These are phyloP conservation scores for Propithecus deckenii DNA, from an alignment of 2,797 vertebrate species.

Conservation along the genomic window DNA sequence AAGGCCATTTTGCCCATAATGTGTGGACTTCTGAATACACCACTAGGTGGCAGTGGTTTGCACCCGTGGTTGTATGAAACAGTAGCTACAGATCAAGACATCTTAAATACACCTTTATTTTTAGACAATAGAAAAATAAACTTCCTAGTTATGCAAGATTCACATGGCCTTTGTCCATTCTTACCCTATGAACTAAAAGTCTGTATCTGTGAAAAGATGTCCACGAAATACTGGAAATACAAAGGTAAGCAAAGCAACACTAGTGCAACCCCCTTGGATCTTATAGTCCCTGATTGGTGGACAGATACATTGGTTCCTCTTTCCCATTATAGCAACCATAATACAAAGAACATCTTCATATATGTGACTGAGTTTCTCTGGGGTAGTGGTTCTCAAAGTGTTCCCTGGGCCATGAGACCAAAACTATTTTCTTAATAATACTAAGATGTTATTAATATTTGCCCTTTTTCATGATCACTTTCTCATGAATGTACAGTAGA, in stretches of 20 bases:
- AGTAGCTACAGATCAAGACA: background rate
- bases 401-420: background rate
- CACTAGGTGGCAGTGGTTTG: constrained; percentile 47
- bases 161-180: background rate
- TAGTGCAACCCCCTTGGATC: background rate
- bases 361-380: background rate
- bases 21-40: background rate
- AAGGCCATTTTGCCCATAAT: background rate
- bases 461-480: background rate
- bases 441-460: background rate
- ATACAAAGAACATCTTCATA: background rate
- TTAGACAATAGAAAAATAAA: background rate
- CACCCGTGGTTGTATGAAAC: background rate
- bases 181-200: background rate
- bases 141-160: background rate
- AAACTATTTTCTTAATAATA: background rate
- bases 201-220: background rate
- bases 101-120: constrained; percentile 14
- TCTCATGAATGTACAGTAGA: background rate
- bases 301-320: background rate
- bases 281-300: background rate
- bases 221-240: background rate
- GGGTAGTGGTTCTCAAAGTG: background rate
- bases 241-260: background rate
- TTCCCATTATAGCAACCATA: background rate